These are phyloP conservation scores for Glomeris marginata DNA, from an alignment of 2,888 invertebrate species.

Conservation along the genomic window DNA sequence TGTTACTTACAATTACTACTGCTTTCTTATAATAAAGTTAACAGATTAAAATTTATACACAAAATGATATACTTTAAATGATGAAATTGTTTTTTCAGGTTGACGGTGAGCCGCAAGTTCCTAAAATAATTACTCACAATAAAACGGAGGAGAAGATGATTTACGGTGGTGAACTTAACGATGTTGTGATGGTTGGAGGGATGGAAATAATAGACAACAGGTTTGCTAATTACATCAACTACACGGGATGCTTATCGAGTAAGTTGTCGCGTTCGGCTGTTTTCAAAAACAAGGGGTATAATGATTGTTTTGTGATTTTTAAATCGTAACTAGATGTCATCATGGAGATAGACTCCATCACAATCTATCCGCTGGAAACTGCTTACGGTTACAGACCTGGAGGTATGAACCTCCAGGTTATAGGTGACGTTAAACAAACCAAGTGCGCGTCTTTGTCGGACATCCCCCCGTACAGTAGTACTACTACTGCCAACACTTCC, in stretches of 20 bases:
- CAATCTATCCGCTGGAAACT: constrained; percentile 66
- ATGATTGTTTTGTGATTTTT: not conserved
- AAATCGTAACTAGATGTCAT: constrained; percentile 49
- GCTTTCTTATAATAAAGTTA: no score
- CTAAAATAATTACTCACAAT: constrained; percentile 13
- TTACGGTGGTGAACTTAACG: constrained; percentile 40
- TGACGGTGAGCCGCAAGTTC: constrained; percentile 15
- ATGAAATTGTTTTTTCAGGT: no score
- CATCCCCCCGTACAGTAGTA: constrained; percentile 32
- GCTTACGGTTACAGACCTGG: constrained; percentile 20
- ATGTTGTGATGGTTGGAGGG: constrained; percentile 75
- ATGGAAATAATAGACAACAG: constrained; percentile 60
- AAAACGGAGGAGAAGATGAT: constrained; percentile 1
- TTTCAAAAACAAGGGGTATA: not conserved
- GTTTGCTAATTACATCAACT: constrained; percentile 66
- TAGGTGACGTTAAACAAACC: constrained; percentile 61
- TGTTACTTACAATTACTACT: no score
- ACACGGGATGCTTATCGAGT: constrained; percentile 82
- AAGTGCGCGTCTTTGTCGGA: constrained; percentile 54
- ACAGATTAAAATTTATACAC: no score
- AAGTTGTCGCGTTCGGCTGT: constrained; percentile 31
- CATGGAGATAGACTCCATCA: constrained; percentile 62
- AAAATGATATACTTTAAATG: no score
- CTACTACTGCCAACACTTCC: constrained; percentile 15
- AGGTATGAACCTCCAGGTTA: constrained; percentile 61